Evolutionary conservation across 2,888 invertebrate genomes (phyloP).

Genomic region (Patella caerulea): DNA sequence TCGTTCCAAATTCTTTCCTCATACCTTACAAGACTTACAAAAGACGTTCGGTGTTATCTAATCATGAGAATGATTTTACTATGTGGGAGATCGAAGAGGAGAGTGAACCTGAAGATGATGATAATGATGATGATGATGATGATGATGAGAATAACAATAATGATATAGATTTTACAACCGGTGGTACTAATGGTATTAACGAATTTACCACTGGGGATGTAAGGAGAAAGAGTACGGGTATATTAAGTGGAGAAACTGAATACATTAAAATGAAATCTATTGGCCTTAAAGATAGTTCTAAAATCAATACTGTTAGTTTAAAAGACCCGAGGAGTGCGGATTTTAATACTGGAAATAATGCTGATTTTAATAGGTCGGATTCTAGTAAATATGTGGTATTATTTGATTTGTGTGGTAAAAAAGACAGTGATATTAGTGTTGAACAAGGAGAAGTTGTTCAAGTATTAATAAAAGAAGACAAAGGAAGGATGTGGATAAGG

Average conservation of each 20-base stretch:
- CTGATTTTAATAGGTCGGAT: slow-evolving; percentile 78
- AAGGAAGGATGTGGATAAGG: slow-evolving; percentile 97
- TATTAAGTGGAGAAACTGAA: too few species aligned
- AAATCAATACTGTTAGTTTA: background rate
- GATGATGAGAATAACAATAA: background rate
- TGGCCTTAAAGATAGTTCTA: too few species aligned
- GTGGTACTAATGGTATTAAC: too few species aligned
- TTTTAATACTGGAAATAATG: background rate
- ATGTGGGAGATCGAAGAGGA: background rate
- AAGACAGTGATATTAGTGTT: slow-evolving; percentile 94
- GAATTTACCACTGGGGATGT: background rate
- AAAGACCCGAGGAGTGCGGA: too few species aligned
- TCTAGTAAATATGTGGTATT: slow-evolving; percentile 92
- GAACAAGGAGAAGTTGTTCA: slow-evolving; percentile 96
- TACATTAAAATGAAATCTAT: too few species aligned
- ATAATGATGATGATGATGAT: background rate
- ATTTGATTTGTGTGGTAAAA: slow-evolving; percentile 92
- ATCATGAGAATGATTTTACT: background rate
- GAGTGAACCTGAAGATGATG: background rate
- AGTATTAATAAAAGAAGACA: slow-evolving; percentile 92
- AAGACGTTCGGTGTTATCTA: background rate
- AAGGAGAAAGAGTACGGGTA: too few species aligned
- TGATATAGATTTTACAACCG: background rate
- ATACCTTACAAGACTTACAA: background rate
- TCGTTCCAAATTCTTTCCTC: slow-evolving; percentile 85